phyloP scores from a whole-genome alignment of 2,797 vertebrate genomes.

The Tokudaia tokunoshimensis region DNA sequence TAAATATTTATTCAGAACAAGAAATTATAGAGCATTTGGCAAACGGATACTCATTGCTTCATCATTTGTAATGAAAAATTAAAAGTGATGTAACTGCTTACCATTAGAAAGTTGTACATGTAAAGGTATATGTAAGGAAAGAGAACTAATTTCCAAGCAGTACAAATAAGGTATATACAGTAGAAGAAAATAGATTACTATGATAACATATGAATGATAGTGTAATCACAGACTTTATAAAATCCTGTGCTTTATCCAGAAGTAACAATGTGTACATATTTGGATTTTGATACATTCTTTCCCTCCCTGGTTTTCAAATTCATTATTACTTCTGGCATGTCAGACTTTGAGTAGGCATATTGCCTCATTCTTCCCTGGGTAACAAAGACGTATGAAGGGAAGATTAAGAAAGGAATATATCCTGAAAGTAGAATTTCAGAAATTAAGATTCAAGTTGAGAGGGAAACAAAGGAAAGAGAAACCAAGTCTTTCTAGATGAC shows the following conservation, averaged over 20 bases:
- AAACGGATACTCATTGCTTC: not conserved
- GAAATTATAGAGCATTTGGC: not conserved
- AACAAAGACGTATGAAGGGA: not conserved
- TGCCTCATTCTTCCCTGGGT: not conserved
- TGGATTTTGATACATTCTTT: not conserved
- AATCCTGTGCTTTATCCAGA: not conserved
- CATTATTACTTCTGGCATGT: not conserved
- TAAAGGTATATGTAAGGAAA: not conserved
- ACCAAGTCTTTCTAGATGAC: not conserved
- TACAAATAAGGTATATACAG: not conserved
- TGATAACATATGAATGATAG: not conserved
- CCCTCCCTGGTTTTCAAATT: constrained; percentile 1
- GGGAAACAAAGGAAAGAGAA: not conserved
- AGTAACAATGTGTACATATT: not conserved
- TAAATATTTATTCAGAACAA: not conserved
- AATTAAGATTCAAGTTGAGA: not conserved
- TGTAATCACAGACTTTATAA: not conserved
- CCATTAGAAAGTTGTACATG: not conserved
- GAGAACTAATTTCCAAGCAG: not conserved
- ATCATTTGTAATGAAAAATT: constrained; percentile 30
- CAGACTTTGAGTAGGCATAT: not conserved
- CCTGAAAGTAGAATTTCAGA: not conserved
- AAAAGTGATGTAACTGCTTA: not conserved
- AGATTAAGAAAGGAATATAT: not conserved
- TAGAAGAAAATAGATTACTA: not conserved